Evolutionary conservation across 2,113 vertebrate genomes (phyloP).

Genomic region (Chascanopsetta lugubris): DNA sequence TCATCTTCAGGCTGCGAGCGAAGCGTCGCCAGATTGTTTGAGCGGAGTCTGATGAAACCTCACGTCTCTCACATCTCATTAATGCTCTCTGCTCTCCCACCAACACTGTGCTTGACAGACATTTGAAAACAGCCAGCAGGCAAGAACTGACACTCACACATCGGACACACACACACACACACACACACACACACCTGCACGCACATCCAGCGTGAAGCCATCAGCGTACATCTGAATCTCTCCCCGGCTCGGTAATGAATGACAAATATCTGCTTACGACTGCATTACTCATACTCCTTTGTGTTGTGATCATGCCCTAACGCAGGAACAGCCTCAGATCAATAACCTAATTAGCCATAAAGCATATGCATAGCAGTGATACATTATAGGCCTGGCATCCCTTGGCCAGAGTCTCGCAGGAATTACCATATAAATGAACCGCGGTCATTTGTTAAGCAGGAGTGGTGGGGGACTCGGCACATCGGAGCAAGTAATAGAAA

Average conservation of each 20-base stretch:
- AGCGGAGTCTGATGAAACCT: constrained; percentile 55
- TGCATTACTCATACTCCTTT: constrained; percentile 66
- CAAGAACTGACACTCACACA: constrained; percentile 44
- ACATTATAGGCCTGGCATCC: constrained; percentile 71
- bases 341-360: constrained; percentile 78
- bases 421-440: constrained; percentile 74
- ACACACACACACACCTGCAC: constrained; percentile 15
- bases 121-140: constrained; percentile 54
- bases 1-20: constrained; percentile 19
- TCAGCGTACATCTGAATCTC: constrained; percentile 28
- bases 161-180: constrained; percentile 7
- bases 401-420: constrained; percentile 58
- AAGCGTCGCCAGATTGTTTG: constrained; percentile 35
- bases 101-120: constrained; percentile 46
- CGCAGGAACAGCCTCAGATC: constrained; percentile 60
- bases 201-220: constrained; percentile 10
- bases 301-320: constrained; percentile 60
- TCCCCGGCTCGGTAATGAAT: constrained; percentile 20
- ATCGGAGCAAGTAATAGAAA: not conserved
- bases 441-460: constrained; percentile 66
- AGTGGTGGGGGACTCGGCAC: constrained; percentile 47
- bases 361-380: constrained; percentile 71
- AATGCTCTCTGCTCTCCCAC: constrained; percentile 38
- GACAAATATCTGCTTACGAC: constrained; percentile 61
- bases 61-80: constrained; percentile 51